Conservation (phyloP, 2,113 vertebrate genomes). For the Labeo catla region DNA sequence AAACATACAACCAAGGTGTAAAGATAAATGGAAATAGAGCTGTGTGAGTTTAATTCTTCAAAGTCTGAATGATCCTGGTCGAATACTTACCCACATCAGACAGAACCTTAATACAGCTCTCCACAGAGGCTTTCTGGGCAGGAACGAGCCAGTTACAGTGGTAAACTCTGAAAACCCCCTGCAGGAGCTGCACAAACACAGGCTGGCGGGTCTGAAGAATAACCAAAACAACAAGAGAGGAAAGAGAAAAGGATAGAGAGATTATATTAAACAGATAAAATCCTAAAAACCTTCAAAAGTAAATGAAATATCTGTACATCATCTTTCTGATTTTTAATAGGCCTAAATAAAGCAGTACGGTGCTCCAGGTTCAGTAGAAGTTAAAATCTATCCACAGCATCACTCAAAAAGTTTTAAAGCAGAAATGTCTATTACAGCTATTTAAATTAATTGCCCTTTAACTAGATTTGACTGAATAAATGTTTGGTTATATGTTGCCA, state of each 20-base stretch:
- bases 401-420: neutral
- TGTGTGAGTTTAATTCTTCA: neutral
- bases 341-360: neutral
- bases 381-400: neutral
- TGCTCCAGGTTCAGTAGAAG: neutral
- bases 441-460: too few species aligned
- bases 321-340: neutral
- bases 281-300: neutral
- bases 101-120: conserved; percentile 96
- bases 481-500: neutral
- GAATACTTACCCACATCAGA: conserved; percentile 93
- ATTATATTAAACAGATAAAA: neutral
- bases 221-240: neutral
- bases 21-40: neutral
- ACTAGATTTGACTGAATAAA: neutral
- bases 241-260: neutral
- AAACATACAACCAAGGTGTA: neutral
- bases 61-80: neutral
- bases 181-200: conserved; percentile 94
- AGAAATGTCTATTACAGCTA: neutral
- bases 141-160: conserved; percentile 96
- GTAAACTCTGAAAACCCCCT: conserved; percentile 95
- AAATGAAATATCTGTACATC: neutral
- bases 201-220: conserved; percentile 90
- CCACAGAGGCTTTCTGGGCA: conserved; percentile 93